A percentile compares a stretch with the other conserved stretches of the same genome.
phyloP scores from a whole-genome alignment of 2,888 invertebrate species.

The Linnaemya tessellans region DNA sequence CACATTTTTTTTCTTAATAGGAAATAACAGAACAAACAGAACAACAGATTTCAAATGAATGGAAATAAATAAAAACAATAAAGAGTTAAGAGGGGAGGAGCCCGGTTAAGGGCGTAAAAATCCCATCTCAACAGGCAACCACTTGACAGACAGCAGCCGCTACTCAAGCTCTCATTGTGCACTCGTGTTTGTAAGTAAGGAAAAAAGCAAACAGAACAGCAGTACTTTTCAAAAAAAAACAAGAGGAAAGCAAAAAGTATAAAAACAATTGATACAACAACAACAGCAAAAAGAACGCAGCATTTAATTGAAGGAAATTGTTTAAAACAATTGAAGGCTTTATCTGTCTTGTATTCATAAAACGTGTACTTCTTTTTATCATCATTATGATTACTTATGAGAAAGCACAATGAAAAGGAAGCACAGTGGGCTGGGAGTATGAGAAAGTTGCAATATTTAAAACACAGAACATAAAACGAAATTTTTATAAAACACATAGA shows the following conservation, averaged over 20 bases:
- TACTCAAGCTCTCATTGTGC: slow-evolving; percentile 53
- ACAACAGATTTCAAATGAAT: slow-evolving; percentile 46
- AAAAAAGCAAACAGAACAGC: slow-evolving; percentile 12
- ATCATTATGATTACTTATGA: slow-evolving; percentile 26
- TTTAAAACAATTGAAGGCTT: slow-evolving; percentile 65
- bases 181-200: neutral
- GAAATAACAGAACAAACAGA: slow-evolving; percentile 53
- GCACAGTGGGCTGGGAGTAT: neutral
- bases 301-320: slow-evolving; percentile 67
- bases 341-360: slow-evolving; percentile 39
- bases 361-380: slow-evolving; percentile 7
- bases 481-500: too few species aligned
- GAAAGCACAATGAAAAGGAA: neutral
- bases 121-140: slow-evolving; percentile 29
- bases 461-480: too few species aligned
- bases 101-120: slow-evolving; percentile 6
- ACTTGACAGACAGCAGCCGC: slow-evolving; percentile 61
- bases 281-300: slow-evolving; percentile 14
- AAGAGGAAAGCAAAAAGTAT: neutral
- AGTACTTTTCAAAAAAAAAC: neutral
- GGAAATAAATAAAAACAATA: neutral
- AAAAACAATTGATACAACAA: slow-evolving; percentile 17
- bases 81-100: neutral
- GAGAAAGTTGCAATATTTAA: neutral
- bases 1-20: slow-evolving; percentile 5